Conservation (phyloP, 2,888 invertebrate species). For the Cynaeus angustus region DNA sequence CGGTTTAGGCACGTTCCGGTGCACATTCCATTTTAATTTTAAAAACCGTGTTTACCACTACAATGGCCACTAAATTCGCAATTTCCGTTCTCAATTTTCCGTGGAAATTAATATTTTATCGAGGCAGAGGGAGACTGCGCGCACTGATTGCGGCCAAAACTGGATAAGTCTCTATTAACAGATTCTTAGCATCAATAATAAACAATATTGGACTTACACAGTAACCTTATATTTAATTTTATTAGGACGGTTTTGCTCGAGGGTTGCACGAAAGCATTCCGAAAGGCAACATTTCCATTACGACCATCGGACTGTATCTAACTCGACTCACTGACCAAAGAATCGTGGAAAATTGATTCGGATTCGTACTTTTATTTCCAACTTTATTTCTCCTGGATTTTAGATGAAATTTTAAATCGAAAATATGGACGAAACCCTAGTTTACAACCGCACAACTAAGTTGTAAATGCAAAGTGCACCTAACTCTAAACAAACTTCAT, state of each 20-base stretch:
- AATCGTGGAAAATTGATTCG: slow-evolving; percentile 47
- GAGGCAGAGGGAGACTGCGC: slow-evolving; percentile 16
- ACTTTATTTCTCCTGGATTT: slow-evolving; percentile 36
- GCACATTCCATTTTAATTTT: slow-evolving; percentile 64
- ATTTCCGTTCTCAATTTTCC: slow-evolving; percentile 61
- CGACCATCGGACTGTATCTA: slow-evolving; percentile 46
- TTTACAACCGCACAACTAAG: slow-evolving; percentile 36
- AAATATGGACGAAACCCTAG: slow-evolving; percentile 36
- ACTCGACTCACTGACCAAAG: slow-evolving; percentile 48
- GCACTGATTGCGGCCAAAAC: slow-evolving; percentile 29
- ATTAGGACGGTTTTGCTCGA: slow-evolving; percentile 25
- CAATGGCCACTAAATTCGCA: slow-evolving; percentile 59
- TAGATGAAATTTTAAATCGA: slow-evolving; percentile 47
- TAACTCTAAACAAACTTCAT: slow-evolving; percentile 43
- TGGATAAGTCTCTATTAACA: slow-evolving; percentile 34
- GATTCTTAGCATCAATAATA: slow-evolving; percentile 24
- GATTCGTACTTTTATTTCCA: slow-evolving; percentile 45
- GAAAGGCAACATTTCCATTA: slow-evolving; percentile 46
- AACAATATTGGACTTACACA: slow-evolving; percentile 21
- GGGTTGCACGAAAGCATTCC: slow-evolving; percentile 32
- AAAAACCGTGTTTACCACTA: slow-evolving; percentile 57
- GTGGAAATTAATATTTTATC: slow-evolving; percentile 55
- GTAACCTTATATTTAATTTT: slow-evolving; percentile 36
- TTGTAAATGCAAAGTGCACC: slow-evolving; percentile 41
- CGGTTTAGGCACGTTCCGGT: slow-evolving; percentile 63